Evolutionary conservation across 2,113 vertebrate species (phyloP).

Genomic region (Emberiza fucata): DNA sequence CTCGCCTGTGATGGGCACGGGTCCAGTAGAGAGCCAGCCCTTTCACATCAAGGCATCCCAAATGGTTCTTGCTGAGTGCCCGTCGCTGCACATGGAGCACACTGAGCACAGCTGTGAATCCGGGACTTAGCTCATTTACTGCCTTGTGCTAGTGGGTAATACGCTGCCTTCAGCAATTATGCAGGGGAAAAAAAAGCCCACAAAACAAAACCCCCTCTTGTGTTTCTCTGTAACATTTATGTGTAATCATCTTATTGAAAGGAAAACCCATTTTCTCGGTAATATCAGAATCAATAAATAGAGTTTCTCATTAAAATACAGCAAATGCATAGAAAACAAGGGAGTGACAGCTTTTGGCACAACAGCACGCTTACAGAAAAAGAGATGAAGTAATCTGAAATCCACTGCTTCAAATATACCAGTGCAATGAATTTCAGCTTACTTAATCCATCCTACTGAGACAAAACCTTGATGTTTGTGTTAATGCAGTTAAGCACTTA

Average conservation of each 20-base stretch:
- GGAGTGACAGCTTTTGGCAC: background rate
- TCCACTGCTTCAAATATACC: background rate
- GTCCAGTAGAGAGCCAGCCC: background rate
- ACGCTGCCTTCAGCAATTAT: background rate
- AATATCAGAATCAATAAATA: constrained; percentile 25
- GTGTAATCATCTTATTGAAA: constrained; percentile 8
- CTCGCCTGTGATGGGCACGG: background rate
- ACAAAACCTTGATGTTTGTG: constrained; percentile 5
- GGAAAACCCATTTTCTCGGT: background rate
- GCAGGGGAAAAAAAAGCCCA: background rate
- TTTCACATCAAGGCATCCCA: background rate
- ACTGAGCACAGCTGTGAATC: constrained; percentile 3
- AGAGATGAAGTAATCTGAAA: constrained; percentile 14
- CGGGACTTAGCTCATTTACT: background rate
- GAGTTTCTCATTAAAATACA: background rate
- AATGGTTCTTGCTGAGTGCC: fast-evolving
- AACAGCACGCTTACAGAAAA: background rate
- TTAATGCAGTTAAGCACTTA: constrained; percentile 7
- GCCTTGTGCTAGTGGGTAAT: background rate
- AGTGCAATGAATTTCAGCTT: background rate
- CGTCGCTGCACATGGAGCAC: background rate
- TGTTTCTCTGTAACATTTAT: constrained; percentile 9
- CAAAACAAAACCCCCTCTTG: background rate
- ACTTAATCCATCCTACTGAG: background rate
- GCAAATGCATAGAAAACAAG: background rate